Conservation (phyloP, 2,888 invertebrate genomes). For the Nephrotoma appendiculata region DNA sequence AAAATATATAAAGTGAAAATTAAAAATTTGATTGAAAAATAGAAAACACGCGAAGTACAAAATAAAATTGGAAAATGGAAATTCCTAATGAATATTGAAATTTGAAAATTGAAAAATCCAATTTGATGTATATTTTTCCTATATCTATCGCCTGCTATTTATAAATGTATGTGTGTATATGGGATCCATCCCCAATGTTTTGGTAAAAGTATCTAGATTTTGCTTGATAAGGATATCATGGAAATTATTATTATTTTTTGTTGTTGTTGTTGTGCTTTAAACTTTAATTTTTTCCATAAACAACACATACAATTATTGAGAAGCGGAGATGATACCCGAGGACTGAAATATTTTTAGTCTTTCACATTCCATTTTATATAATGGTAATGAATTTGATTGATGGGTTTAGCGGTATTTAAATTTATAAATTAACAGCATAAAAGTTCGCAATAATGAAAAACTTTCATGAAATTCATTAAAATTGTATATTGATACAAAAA, state of each 20-base stretch:
- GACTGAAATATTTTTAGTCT: not conserved
- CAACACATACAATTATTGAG: not conserved
- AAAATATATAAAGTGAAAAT: not conserved
- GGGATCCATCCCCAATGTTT: not conserved
- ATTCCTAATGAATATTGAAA: not conserved
- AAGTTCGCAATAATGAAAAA: too few species aligned
- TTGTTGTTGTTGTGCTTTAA: not conserved
- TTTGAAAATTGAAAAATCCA: not conserved
- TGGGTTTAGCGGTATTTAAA: not conserved
- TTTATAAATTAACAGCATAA: too few species aligned
- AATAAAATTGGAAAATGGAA: not conserved
- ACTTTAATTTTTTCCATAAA: not conserved
- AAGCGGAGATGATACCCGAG: not conserved
- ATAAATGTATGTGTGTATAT: not conserved
- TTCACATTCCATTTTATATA: not conserved
- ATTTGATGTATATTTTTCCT: not conserved
- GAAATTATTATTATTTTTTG: not conserved
- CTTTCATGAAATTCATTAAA: too few species aligned
- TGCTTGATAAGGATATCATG: not conserved
- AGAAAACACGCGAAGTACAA: not conserved
- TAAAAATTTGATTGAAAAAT: not conserved
- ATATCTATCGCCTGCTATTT: not conserved
- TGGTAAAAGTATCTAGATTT: not conserved
- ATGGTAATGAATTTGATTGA: not conserved
- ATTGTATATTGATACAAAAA: too few species aligned